These are phyloP conservation scores for Deroplatys truncata DNA, from an alignment of 2,888 invertebrate genomes.

Conservation along the genomic window DNA sequence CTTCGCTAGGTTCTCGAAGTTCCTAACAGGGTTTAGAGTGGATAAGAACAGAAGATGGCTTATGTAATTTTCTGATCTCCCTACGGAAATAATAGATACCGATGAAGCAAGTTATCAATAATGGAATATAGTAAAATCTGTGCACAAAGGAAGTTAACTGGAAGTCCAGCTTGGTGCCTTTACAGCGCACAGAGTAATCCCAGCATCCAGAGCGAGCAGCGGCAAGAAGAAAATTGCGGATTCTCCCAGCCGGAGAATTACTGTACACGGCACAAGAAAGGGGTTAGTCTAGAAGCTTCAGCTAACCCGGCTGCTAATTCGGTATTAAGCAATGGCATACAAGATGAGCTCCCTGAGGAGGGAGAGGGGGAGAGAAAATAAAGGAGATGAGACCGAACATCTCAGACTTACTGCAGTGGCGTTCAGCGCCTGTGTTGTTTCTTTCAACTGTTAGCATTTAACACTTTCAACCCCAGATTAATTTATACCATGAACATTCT, in stretches of 20 bases:
- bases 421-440: background rate
- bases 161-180: background rate
- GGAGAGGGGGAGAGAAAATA: background rate
- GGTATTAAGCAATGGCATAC: background rate
- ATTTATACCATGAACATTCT: no score
- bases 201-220: background rate
- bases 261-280: background rate
- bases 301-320: background rate
- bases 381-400: background rate
- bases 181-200: background rate
- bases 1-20: no score
- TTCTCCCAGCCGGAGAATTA: background rate
- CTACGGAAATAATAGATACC: no score
- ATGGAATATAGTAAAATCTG: no score
- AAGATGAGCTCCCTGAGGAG: background rate
- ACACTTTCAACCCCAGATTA: no score
- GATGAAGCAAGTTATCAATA: no score
- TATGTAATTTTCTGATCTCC: no score
- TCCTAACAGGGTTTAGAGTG: no score
- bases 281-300: background rate
- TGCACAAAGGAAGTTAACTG: no score
- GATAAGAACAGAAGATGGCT: no score
- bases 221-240: background rate
- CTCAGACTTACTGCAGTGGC: background rate
- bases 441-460: no score